These are phyloP conservation scores for Mesorhabditis belari DNA, from an alignment of 2,888 invertebrate genomes.

Conservation along the genomic window DNA sequence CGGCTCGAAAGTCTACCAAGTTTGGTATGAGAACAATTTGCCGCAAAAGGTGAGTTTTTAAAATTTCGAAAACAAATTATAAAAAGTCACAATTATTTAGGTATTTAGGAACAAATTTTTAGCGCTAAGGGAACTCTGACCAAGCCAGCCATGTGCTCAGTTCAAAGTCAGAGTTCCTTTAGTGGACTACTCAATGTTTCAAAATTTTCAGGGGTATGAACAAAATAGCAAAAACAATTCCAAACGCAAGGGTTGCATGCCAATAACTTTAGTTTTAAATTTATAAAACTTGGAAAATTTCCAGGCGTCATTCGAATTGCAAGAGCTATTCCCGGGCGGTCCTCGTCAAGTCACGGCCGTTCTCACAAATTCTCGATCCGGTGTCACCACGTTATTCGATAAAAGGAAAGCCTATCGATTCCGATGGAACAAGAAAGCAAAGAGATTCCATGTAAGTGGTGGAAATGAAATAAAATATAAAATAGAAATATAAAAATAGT, in stretches of 20 bases:
- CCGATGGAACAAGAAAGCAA: conserved; percentile 41
- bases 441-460: conserved; percentile 36
- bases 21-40: conserved; percentile 41
- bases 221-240: neutral
- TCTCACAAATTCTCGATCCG: conserved; percentile 40
- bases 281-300: no score
- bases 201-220: neutral
- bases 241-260: neutral
- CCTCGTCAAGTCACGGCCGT: conserved; percentile 44
- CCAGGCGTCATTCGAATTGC: conserved; percentile 29
- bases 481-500: no score
- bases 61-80: neutral
- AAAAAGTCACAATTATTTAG: no score
- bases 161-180: neutral
- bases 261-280: neutral
- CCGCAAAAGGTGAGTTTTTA: conserved; percentile 32
- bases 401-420: conserved; percentile 38
- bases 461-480: no score
- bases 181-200: neutral
- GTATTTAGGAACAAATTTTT: no score
- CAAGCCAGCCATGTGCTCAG: no score
- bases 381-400: conserved; percentile 39
- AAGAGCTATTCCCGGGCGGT: conserved; percentile 40
- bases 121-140: no score
- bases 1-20: conserved; percentile 40